Percentiles rank a stretch among this genome's conserved stretches.
Conservation (phyloP, 2,888 invertebrate genomes). For the Acrocyrtus sp. region DNA sequence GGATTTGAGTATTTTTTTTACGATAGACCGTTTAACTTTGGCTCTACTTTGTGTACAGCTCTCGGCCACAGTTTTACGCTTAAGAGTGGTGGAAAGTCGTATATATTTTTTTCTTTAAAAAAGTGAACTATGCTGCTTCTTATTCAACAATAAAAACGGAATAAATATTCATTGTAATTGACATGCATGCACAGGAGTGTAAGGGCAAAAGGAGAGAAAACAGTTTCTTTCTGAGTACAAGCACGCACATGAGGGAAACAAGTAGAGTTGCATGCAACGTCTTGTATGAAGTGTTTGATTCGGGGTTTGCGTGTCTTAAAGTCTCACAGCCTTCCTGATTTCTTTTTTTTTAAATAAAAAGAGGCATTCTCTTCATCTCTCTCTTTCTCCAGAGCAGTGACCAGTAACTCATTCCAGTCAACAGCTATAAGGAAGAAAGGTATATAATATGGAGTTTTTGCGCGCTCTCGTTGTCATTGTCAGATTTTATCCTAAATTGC, state of each 20-base stretch:
- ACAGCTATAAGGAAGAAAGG: neutral
- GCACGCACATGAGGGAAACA: constrained; percentile 1
- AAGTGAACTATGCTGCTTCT: neutral
- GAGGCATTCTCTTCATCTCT: no score
- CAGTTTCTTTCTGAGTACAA: neutral
- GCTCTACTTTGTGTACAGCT: neutral
- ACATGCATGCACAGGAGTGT: constrained; percentile 18
- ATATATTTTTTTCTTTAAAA: neutral
- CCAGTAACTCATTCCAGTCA: neutral
- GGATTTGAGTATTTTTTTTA: no score
- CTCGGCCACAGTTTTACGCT: neutral
- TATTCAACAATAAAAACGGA: neutral
- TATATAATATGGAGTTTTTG: constrained; percentile 12
- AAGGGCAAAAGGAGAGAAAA: neutral
- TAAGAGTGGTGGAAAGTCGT: no score
- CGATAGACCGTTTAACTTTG: neutral
- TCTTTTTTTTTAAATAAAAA: constrained; percentile 2
- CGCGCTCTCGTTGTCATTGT: constrained; percentile 18
- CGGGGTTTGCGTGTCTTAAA: constrained; percentile 23
- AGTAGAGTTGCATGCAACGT: neutral
- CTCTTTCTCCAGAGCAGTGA: no score
- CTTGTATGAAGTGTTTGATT: constrained; percentile 17
- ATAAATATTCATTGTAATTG: constrained; percentile 7
- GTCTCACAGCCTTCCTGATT: neutral
- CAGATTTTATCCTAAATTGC: constrained; percentile 20